These are phyloP conservation scores for Anolis sagrei DNA, from an alignment of 2,113 vertebrate species.

Conservation along the genomic window DNA sequence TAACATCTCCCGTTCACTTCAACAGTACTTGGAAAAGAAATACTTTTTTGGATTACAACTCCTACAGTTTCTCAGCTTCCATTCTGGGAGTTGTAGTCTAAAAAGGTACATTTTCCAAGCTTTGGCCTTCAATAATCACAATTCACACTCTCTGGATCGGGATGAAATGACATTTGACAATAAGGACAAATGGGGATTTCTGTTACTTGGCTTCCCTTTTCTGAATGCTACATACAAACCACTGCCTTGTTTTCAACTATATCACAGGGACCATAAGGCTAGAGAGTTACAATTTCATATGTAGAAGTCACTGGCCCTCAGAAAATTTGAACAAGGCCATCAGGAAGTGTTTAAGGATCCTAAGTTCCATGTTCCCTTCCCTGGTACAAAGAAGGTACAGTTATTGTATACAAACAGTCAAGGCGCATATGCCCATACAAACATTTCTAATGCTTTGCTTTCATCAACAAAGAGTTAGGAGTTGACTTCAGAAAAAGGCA, in stretches of 20 bases:
- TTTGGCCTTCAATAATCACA: not conserved
- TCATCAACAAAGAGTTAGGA: not conserved
- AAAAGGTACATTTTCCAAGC: too few species aligned
- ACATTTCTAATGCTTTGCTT: conserved; percentile 52
- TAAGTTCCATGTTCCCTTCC: not conserved
- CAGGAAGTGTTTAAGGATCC: not conserved
- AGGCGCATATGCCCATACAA: conserved; percentile 52
- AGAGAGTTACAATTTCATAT: not conserved
- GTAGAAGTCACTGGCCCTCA: not conserved
- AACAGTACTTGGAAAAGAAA: too few species aligned
- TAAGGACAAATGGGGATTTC: not conserved
- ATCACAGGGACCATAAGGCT: not conserved
- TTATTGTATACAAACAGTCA: conserved; percentile 44
- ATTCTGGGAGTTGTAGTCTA: too few species aligned
- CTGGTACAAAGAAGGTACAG: conserved; percentile 55
- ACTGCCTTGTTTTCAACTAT: not conserved
- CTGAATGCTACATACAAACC: not conserved
- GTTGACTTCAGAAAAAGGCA: conserved; percentile 89
- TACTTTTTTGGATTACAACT: too few species aligned
- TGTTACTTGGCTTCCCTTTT: not conserved
- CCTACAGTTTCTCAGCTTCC: too few species aligned
- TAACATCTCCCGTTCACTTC: not conserved
- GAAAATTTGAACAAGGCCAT: not conserved
- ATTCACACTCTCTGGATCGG: not conserved
- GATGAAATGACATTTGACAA: not conserved